Base-by-base conservation (phyloP, 2,113 vertebrate species). In the Peromyscus polionotus region DNA sequence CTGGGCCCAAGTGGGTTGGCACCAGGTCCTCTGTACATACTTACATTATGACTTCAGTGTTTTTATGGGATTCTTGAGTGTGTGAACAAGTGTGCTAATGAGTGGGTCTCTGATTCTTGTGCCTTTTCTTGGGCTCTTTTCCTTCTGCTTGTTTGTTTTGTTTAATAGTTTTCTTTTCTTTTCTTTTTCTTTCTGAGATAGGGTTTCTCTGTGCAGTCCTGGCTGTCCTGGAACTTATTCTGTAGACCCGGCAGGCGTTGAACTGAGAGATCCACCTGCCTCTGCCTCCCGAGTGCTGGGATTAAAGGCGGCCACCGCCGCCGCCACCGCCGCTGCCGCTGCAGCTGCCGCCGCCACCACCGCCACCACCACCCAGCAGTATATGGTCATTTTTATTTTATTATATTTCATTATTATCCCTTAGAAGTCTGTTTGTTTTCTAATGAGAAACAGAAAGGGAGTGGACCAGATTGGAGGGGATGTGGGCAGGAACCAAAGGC, bases 401-500 rank as follows among this genome's bases (percentile, higher is more conserved):
- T 68, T 68, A 68, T 68, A 68, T 31, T 68, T 68, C 31, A 31
- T 68, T 68, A 28, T 33, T 68, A 33, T 33, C 26, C 31, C 12
- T 33, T 68, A 67, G 65, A 13, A 68, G 65, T 31, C 28, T 79
- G 45, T 20, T 80, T 80, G 31, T 36, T 80, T 79, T 33, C 48
- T 54, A 80, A 80, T 33, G 48, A 81, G 54, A 59, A 59, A 83
- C 31, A 39, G 54, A 83, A 81, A 81, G 19, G 36, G 13, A 83
- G 57, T 54, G 48, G 31, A 79, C 31, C 31, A 48, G 76, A 79
- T 51, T 16, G 7, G 45, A 79, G 75, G 11, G 70, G 42, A 45
- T 12, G 2, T 1, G 2, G 7, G 3, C 2, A 51, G 77, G 31
- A 20, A n/a, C 31, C 4, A 5, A 19, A 81, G 54, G 51, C 12